A percentile compares a stretch with the other conserved stretches of the same genome.
phyloP scores from a whole-genome alignment of 2,113 vertebrate genomes.

The Serinus canaria region DNA sequence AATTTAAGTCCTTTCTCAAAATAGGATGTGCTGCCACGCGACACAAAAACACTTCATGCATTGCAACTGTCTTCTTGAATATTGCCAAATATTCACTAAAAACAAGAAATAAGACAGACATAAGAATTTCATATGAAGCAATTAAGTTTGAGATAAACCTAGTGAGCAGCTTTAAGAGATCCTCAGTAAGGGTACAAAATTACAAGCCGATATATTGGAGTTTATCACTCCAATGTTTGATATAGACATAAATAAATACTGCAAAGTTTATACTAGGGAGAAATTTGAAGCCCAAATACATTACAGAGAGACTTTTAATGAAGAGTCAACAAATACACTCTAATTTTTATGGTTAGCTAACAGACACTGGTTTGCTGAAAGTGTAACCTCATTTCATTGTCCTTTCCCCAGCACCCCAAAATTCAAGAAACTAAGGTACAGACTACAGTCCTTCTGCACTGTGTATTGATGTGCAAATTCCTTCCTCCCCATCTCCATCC shows the following conservation, averaged over 20 bases:
- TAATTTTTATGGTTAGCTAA: neutral
- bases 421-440: neutral
- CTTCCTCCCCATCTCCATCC: conserved; percentile 68
- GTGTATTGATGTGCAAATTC: conserved; percentile 3
- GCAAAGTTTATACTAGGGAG: conserved; percentile 26
- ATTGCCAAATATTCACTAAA: conserved; percentile 97
- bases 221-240: neutral
- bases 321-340: neutral
- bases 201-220: conserved; percentile 1
- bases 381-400: neutral
- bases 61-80: conserved; percentile 99
- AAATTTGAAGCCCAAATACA: conserved; percentile 30
- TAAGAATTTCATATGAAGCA: conserved; percentile 13
- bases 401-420: neutral
- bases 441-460: neutral
- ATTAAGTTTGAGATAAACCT: conserved; percentile 3
- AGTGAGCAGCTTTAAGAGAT: conserved; percentile 21
- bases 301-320: conserved; percentile 25
- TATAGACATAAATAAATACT: neutral
- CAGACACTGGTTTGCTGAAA: conserved; percentile 9
- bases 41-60: conserved; percentile 99
- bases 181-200: conserved; percentile 2
- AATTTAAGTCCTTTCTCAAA: conserved; percentile 97
- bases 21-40: conserved; percentile 96
- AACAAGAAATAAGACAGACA: conserved; percentile 54